Conservation (phyloP, 2,888 invertebrate species). For the Acholoe squamosa region DNA sequence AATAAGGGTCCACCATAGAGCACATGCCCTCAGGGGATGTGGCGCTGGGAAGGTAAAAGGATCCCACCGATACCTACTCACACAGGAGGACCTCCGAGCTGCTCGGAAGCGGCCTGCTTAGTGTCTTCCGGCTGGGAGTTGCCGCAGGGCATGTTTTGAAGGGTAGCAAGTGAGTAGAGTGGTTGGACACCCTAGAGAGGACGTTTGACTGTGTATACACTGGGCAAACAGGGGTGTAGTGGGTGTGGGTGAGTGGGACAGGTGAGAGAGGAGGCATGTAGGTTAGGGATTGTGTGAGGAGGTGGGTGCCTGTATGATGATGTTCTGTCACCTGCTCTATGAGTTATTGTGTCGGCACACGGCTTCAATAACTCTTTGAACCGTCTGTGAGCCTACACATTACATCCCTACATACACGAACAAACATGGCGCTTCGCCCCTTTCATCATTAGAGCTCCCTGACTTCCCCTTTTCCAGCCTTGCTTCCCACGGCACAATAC, state of each 20-base stretch:
- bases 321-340: not conserved
- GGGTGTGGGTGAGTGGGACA: not conserved
- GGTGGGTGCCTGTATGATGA: not conserved
- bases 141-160: not conserved
- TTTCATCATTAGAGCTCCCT: not conserved
- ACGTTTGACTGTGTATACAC: not conserved
- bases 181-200: not conserved
- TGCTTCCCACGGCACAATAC: not conserved
- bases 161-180: not conserved
- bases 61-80: too few species aligned
- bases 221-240: not conserved
- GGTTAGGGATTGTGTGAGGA: not conserved
- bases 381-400: too few species aligned
- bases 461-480: conserved; percentile 12
- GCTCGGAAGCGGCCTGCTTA: not conserved
- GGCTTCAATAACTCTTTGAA: too few species aligned
- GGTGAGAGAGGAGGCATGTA: not conserved
- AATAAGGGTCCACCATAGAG: conserved; percentile 1
- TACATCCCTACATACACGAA: not conserved
- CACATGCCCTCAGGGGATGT: not conserved
- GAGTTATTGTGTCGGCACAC: not conserved
- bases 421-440: not conserved
- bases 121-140: not conserved
- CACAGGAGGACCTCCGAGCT: too few species aligned
- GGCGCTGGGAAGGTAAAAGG: not conserved